Conservation (phyloP, 2,888 invertebrate species). For the Euproctis similis region DNA sequence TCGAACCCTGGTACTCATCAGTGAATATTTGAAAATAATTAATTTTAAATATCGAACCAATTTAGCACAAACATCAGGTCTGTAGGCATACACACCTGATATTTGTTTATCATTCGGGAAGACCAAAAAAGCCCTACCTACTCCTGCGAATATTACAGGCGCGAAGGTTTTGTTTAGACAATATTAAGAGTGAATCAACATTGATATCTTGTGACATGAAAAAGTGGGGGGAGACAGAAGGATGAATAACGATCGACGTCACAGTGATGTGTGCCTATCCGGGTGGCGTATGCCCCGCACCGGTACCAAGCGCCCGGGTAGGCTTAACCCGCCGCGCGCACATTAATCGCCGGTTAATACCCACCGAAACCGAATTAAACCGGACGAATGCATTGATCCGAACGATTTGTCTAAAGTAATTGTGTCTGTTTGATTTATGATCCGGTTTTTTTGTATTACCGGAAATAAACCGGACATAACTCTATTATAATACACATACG, state of each 20-base stretch:
- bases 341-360: slow-evolving; percentile 73
- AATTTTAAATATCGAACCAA: no score
- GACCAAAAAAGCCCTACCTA: no score
- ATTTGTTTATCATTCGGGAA: no score
- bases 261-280: slow-evolving; percentile 69
- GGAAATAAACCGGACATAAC: slow-evolving; percentile 1
- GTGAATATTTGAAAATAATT: no score
- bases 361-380: slow-evolving; percentile 71
- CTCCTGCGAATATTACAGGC: no score
- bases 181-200: slow-evolving; percentile 37
- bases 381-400: slow-evolving; percentile 72
- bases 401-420: slow-evolving; percentile 68
- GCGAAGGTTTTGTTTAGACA: no score
- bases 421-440: slow-evolving; percentile 49
- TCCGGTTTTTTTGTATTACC: slow-evolving; percentile 17
- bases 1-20: no score
- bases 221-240: slow-evolving; percentile 56
- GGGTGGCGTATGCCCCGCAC: slow-evolving; percentile 30
- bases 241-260: slow-evolving; percentile 72
- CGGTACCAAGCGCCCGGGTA: slow-evolving; percentile 29
- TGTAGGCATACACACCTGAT: no score
- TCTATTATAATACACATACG: no score
- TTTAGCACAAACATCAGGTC: no score
- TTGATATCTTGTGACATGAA: slow-evolving; percentile 47
- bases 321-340: slow-evolving; percentile 65